These are phyloP conservation scores for Drosophila lini DNA, from an alignment of 1,140 invertebrate genomes.

Conservation along the genomic window DNA sequence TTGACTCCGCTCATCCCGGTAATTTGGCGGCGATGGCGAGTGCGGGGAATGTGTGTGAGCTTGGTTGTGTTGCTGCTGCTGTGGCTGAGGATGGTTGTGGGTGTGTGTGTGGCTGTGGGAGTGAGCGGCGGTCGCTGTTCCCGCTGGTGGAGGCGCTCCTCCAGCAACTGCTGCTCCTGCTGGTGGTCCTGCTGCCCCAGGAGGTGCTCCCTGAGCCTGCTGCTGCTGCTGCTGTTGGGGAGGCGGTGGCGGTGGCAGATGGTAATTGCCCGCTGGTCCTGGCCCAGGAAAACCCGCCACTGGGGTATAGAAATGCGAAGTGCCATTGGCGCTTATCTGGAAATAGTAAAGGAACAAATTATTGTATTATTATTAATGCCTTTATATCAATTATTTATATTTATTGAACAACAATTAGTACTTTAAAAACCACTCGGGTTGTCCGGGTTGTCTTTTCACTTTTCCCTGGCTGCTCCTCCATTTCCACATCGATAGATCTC, in stretches of 20 bases:
- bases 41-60: slow-evolving; percentile 85
- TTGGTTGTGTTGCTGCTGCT: slow-evolving; percentile 59
- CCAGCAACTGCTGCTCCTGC: background rate
- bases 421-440: slow-evolving; percentile 52
- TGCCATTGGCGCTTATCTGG: slow-evolving; percentile 85
- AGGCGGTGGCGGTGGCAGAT: slow-evolving; percentile 82
- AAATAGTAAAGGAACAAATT: background rate
- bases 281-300: slow-evolving; percentile 85
- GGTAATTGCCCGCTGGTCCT: slow-evolving; percentile 85
- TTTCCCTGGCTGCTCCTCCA: slow-evolving; percentile 19
- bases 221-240: slow-evolving; percentile 58
- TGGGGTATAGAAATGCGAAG: slow-evolving; percentile 85
- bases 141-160: slow-evolving; percentile 3
- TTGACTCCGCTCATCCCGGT: slow-evolving; percentile 91
- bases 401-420: background rate
- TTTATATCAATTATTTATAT: too few species aligned
- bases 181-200: background rate
- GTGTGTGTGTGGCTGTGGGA: slow-evolving; percentile 19
- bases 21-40: slow-evolving; percentile 86
- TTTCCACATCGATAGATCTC: background rate
- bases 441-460: slow-evolving; percentile 23
- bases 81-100: slow-evolving; percentile 12
- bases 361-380: background rate
- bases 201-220: slow-evolving; percentile 30
- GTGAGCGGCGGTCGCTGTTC: background rate